phyloP scores from a whole-genome alignment of 2,797 vertebrate species.

The Tapera naevia region DNA sequence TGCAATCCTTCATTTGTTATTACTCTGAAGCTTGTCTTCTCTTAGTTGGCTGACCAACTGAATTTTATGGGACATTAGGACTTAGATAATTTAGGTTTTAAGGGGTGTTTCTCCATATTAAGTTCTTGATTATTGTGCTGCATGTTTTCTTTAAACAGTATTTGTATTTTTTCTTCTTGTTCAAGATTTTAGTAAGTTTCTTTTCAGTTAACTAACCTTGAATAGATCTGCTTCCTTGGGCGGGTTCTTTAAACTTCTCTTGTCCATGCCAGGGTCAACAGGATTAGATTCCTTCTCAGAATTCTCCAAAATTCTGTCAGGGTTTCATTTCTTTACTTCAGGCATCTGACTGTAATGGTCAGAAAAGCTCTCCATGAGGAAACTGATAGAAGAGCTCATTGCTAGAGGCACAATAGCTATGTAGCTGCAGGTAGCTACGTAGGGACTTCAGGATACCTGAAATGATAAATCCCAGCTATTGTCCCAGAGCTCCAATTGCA shows the following conservation, averaged over 20 bases:
- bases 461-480: neutral
- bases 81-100: neutral
- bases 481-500: neutral
- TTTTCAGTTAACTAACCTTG: neutral
- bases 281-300: neutral
- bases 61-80: neutral
- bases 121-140: neutral
- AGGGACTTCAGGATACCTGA: neutral
- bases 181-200: neutral
- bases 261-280: neutral
- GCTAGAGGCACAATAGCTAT: neutral
- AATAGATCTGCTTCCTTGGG: neutral
- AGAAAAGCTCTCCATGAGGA: neutral
- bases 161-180: neutral
- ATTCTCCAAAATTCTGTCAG: neutral
- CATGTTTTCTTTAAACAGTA: neutral
- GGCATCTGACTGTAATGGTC: neutral
- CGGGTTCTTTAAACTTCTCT: neutral
- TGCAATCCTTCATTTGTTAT: neutral
- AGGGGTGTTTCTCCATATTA: neutral
- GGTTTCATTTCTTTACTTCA: neutral
- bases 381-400: neutral
- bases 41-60: neutral
- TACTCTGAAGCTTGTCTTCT: neutral
- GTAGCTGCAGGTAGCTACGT: neutral